Conservation (phyloP, 2,113 vertebrate genomes). For the Xiphophorus hellerii region DNA sequence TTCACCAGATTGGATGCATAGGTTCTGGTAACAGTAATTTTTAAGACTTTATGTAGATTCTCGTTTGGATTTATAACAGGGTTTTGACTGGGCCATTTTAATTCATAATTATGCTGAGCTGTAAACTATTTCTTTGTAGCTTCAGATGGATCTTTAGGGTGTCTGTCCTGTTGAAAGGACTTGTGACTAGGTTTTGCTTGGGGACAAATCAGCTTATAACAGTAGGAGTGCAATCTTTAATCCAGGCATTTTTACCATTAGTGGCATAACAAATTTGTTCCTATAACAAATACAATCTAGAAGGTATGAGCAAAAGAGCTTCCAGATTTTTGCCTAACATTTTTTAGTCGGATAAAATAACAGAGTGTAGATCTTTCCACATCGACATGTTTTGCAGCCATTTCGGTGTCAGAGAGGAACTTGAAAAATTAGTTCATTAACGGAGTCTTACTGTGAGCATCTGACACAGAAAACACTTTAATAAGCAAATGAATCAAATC, state of each 20-base stretch:
- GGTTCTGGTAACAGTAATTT: neutral
- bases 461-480: conserved; percentile 18
- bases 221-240: neutral
- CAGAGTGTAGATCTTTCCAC: too few relatives aligned
- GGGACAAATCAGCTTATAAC: conserved; percentile 5
- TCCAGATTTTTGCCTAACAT: neutral
- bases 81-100: neutral
- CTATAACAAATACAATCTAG: too few relatives aligned
- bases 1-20: neutral
- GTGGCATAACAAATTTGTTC: neutral
- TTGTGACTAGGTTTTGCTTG: conserved; percentile 1
- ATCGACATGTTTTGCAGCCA: neutral
- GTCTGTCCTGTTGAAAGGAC: neutral
- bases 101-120: neutral
- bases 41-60: neutral
- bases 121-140: too few relatives aligned
- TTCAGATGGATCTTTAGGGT: neutral
- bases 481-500: conserved; percentile 13
- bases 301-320: neutral
- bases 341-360: neutral
- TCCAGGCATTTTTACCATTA: neutral
- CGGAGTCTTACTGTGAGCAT: conserved; percentile 2
- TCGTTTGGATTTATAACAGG: neutral
- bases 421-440: neutral
- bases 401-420: conserved; percentile 1